Base-by-base conservation (phyloP, 2,113 vertebrate genomes). In the Lontra canadensis region DNA sequence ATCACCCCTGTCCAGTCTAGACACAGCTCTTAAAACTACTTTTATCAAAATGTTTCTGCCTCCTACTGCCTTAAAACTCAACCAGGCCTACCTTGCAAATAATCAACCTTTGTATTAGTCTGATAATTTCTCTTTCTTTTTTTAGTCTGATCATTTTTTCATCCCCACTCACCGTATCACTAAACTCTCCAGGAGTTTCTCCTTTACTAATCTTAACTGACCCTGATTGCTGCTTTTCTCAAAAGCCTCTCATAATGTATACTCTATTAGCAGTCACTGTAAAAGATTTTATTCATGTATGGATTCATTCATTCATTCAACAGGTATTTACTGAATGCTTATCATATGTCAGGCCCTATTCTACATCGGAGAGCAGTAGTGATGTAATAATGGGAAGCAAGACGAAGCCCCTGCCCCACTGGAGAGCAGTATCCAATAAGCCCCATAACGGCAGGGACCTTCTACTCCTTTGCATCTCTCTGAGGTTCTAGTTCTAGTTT, bases 311-410 rank as follows among this genome's bases (percentile, higher is more conserved):
- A 82, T 52, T 88, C 47, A 57, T 44, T 82, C 79, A 67, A 39
- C 36, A 95, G 17, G 83, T 91, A 93, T 65, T 78, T 93, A 55
- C 47, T 61, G 34, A 95, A 90, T 87, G 59, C 1, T 87, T 83
- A 39, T 44, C 36, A 59, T 49, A 26, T 74, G 25, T 10, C 39
- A 92, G 52, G 36, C 26, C 39, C 44, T 57, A 73, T 52, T 80
- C 67, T 69, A 61, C 10, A 86, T 26, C 31, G 57, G 52, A 95
- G 67, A 85, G 11, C 20, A 94, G 39, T 8, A 88, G 23, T 88
- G 34, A 94, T 29, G 3, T 21, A 91, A n/a, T 21, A 91, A n/a
- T 21, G 17, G 52, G 57, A 95, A 95, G 10, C 55, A 94, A 92
- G 47, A 74, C 17, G 63, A 92, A 76, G 55, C 39, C 34, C 36